Base-by-base conservation (phyloP, 2,888 invertebrate genomes). In the Horisme vitalbata region DNA sequence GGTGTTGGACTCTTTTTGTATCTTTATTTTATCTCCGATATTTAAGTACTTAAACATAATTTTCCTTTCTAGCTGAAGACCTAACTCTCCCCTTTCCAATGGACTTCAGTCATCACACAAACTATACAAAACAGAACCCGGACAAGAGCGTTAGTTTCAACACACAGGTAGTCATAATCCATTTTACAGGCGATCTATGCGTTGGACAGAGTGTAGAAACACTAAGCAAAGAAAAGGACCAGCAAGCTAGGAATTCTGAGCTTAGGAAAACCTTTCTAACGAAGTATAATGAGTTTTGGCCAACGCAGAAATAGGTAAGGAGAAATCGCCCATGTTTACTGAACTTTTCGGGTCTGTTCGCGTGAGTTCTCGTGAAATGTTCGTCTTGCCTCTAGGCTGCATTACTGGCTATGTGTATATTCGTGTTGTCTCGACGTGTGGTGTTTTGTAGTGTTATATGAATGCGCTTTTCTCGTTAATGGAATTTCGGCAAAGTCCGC, bases 191-290 rank as follows among this genome's bases (percentile, higher is more conserved):
- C 0, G 91, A 92, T 59, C 72, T 85, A 11, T 88, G 84, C 66
- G 78, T 90, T 6, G 85, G 87, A 0, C 89, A 90, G 48, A 90
- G 91, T 52, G 91, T 91, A 13, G 93, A 93, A 65, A 91, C 92
- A 0, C 76, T 93, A 7, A 92, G 92, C 75, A 92, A 92, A 65
- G 93, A 93, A 63, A 83, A 91, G 27, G 93, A 93, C 55, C 93
- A 93, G 55, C 93, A 93, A 63, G 91, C 91, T 2, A 82, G 93
- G 39, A 93, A 93, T 69, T 92, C 92, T 28, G 91, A 92, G 76
- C 86, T 93, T 63, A 80, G 92, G 57, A 91, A 90, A 74, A 91
- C 91, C 0, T 91, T 86, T 60, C 71, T 89, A 11, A 79, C 82
- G 10, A 89, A 89, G 62, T 89, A 83, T 60, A 89, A 89, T 49